phyloP scores from a whole-genome alignment of 2,888 invertebrate species.

The Seira musarum region DNA sequence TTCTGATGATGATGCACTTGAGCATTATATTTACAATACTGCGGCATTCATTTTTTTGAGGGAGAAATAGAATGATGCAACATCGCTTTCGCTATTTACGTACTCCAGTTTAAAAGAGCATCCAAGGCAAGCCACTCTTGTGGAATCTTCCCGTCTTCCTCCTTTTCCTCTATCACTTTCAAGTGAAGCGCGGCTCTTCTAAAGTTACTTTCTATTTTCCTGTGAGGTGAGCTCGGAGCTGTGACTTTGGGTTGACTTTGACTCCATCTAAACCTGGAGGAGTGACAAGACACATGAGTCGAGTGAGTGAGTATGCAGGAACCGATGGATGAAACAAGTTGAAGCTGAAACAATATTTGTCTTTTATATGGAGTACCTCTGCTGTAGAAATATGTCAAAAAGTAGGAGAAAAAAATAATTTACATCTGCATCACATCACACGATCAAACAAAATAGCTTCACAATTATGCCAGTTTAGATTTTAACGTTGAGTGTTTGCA shows the following conservation, averaged over 20 bases:
- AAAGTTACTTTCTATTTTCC: slow-evolving; percentile 40
- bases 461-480: neutral
- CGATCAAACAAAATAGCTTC: neutral
- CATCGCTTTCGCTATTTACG: neutral
- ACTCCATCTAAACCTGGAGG: slow-evolving; percentile 20
- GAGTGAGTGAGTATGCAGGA: too few relatives aligned
- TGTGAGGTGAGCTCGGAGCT: slow-evolving; percentile 19
- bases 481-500: too few relatives aligned
- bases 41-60: slow-evolving; percentile 27
- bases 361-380: slow-evolving; percentile 43
- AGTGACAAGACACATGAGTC: slow-evolving; percentile 37
- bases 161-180: neutral
- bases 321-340: slow-evolving; percentile 26
- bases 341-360: slow-evolving; percentile 52
- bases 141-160: slow-evolving; percentile 12
- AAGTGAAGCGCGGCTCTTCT: too few relatives aligned
- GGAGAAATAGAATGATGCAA: neutral
- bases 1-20: slow-evolving; percentile 7
- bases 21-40: slow-evolving; percentile 13
- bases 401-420: neutral
- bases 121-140: slow-evolving; percentile 6
- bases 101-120: slow-evolving; percentile 2
- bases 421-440: neutral
- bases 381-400: too few relatives aligned
- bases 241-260: too few relatives aligned